phyloP scores from a whole-genome alignment of 1,140 invertebrate species.

The Habropoda laboriosa region DNA sequence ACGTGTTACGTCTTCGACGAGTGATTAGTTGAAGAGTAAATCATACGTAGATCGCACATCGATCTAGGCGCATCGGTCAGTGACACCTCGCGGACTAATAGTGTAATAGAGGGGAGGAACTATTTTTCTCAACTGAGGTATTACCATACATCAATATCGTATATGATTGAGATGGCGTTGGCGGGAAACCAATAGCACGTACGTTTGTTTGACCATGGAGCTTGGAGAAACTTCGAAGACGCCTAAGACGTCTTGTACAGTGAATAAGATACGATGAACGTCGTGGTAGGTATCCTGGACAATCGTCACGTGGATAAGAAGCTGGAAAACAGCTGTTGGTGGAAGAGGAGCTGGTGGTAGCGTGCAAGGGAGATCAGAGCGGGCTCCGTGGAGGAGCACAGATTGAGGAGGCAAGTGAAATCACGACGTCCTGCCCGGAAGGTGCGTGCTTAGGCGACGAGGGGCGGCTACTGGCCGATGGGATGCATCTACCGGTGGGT shows the following conservation, averaged over 20 bases:
- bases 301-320: not conserved
- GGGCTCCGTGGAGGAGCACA: not conserved
- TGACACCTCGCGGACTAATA: constrained; percentile 13
- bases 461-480: constrained; percentile 75
- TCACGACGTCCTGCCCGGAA: constrained; percentile 62
- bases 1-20: not conserved
- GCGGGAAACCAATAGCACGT: not conserved
- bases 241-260: too few relatives aligned
- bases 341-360: constrained; percentile 35
- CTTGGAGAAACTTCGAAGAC: not conserved
- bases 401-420: constrained; percentile 47
- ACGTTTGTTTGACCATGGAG: constrained; percentile 9
- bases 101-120: not conserved
- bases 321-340: not conserved
- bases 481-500: constrained; percentile 82
- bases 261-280: not conserved
- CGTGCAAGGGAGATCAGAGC: constrained; percentile 15
- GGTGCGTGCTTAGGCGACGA: constrained; percentile 63
- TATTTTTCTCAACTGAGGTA: not conserved
- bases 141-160: not conserved
- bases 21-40: not conserved
- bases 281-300: not conserved
- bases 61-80: not conserved
- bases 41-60: constrained; percentile 3
- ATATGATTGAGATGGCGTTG: not conserved